Percentiles rank a stretch among this genome's conserved stretches.
These are phyloP conservation scores for Seriola aureovittata DNA, from an alignment of 2,113 vertebrate genomes.

Conservation along the genomic window DNA sequence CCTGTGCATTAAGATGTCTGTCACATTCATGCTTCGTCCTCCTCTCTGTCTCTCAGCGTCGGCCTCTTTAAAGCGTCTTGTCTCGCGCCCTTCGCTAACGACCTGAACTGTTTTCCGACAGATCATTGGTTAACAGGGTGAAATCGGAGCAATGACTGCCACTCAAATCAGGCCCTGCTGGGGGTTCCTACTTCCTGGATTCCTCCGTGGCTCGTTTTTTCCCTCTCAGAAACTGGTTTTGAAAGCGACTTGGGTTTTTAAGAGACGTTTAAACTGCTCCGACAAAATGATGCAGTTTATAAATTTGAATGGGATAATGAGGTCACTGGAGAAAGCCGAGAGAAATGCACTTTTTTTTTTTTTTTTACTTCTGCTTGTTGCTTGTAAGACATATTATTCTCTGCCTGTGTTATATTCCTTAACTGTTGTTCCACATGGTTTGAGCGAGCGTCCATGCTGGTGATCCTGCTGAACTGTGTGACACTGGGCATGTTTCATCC, in stretches of 20 bases:
- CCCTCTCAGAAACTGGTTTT: neutral
- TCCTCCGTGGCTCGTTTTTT: slow-evolving; percentile 23
- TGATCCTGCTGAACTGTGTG: slow-evolving; percentile 99
- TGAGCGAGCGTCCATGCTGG: slow-evolving; percentile 97
- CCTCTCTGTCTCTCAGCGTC: slow-evolving; percentile 5
- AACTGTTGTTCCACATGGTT: slow-evolving; percentile 91
- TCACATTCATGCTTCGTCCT: slow-evolving; percentile 12
- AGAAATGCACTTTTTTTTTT: neutral
- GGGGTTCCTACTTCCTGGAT: neutral
- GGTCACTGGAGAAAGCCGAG: slow-evolving; percentile 52
- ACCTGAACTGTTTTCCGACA: slow-evolving; percentile 26
- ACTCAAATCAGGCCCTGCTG: slow-evolving; percentile 31
- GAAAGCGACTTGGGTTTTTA: neutral
- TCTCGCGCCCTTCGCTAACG: neutral
- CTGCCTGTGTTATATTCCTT: slow-evolving; percentile 84
- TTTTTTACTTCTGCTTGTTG: neutral
- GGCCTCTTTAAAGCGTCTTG: slow-evolving; percentile 17
- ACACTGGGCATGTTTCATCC: slow-evolving; percentile 99
- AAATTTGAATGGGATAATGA: slow-evolving; percentile 35
- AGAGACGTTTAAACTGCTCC: too few species aligned
- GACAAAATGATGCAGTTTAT: neutral
- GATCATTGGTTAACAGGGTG: slow-evolving; percentile 32
- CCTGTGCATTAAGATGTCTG: slow-evolving; percentile 31
- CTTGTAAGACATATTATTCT: neutral
- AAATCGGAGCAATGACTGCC: slow-evolving; percentile 18